Conservation (phyloP, 2,888 invertebrate species). For the Masnerella sp. region DNA sequence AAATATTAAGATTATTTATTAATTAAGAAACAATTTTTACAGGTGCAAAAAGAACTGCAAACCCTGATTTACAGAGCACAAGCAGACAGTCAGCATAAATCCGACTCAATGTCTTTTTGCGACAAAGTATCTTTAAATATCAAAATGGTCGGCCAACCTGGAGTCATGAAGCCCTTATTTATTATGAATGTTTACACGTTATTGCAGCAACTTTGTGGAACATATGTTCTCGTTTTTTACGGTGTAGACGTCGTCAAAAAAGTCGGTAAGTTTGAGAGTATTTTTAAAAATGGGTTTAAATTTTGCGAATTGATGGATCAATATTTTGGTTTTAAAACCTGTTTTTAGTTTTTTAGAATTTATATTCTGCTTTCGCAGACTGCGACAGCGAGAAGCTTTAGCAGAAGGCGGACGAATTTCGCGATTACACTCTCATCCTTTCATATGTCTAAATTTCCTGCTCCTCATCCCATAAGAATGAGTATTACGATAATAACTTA, state of each 20-base stretch:
- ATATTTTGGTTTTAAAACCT: too few species aligned
- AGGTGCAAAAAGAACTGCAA: constrained; percentile 68
- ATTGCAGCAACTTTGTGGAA: constrained; percentile 86
- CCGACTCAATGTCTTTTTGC: constrained; percentile 57
- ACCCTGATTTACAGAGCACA: constrained; percentile 65
- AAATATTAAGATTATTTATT: too few species aligned
- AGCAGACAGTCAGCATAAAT: constrained; percentile 62
- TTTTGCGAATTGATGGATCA: too few species aligned
- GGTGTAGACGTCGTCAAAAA: constrained; percentile 85
- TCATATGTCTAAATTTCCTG: constrained; percentile 1
- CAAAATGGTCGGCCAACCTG: constrained; percentile 79
- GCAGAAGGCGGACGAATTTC: not conserved
- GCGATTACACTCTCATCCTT: constrained; percentile 4
- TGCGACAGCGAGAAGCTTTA: not conserved
- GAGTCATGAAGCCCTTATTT: constrained; percentile 85
- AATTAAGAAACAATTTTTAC: too few species aligned
- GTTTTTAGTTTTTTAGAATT: too few species aligned
- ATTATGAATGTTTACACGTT: constrained; percentile 86
- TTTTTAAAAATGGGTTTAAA: not conserved
- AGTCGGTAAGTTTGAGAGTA: constrained; percentile 71
- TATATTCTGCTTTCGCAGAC: too few species aligned
- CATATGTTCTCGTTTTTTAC: constrained; percentile 88
- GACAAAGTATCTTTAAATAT: constrained; percentile 61
- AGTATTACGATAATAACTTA: not conserved
- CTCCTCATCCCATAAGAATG: too few species aligned